Base-by-base conservation (phyloP, 2,888 invertebrate species). In the Isoperla grammatica region DNA sequence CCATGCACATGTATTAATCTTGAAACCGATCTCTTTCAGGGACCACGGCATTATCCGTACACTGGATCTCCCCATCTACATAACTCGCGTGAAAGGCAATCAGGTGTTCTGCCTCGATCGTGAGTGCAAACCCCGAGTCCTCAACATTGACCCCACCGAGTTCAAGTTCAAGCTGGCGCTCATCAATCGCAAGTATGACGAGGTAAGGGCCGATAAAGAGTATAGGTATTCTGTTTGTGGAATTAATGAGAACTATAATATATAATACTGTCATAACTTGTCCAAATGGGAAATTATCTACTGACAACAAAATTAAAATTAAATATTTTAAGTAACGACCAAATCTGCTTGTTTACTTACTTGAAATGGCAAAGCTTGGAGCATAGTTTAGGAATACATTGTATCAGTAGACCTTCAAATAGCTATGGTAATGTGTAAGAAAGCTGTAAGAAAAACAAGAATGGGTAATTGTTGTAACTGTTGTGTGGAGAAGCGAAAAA, bases 31-130 rank as follows among this genome's bases (percentile, higher is more conserved):
- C n/a, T n/a, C n/a, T n/a, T n/a, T n/a, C 48, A 90, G 90, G 0
- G 99, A 99, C 74, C 91, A 95, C 75, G 99, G 99, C 43, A 99
- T 99, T 50, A 98, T 99, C 67, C 88, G 99, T 15, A 99, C 99
- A 0, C 76, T 99, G 65, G 98, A 99, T 75, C 80, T 98, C 61
- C 98, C 99, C 0, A 95, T 99, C 70, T 99, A 99, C 75, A 86
- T 97, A 2, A 95, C 97, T 9, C 84, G 90, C 65, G 91, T 98
- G 29, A 86, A 93, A 70, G 92, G 93, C 1, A 87, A 85, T 69
- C 88, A 90, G 69, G 92, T 97, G 0, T 96, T 94, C 71, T 97
- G 97, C 67, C 78, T 98, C 66, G 97, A 98, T 77, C 82, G 97
- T 3, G 96, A 97, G 72, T 91, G 91, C 66, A 82, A 90, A 42